Evolutionary conservation across 1,140 invertebrate genomes (phyloP), one percentile per base, ranked within the genome.

Genomic region (Plodia interpunctella): DNA sequence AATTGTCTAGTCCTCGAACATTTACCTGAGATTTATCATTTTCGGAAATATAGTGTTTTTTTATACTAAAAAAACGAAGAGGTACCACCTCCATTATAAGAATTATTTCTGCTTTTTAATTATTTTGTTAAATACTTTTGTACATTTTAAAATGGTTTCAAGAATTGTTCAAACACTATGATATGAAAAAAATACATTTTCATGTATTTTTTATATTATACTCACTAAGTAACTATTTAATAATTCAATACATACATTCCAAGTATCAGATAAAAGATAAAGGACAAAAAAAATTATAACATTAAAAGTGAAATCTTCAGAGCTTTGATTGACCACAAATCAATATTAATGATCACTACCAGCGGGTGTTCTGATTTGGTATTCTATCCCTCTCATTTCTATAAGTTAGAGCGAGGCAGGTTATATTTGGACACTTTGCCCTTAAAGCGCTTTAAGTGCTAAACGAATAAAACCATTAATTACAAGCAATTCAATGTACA

Each of bases 381-480:
- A 18, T n/a, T 21, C 57, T 49, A 49, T 88, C 82, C 63, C 62
- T 68, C 38, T 76, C 71, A n/a, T 59, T 57, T 62, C 15, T 58
- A 60, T 65, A 25, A 30, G 58, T 52, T 44, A 44, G 67, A 85
- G 58, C 57, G 70, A 63, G 74, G 80, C 61, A 51, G 55, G 19
- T 56, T 60, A 74, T 87, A 76, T 89, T 89, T 87, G 82, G 84
- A 89, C 86, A 87, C 86, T 81, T 83, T 82, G 80, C 84, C 87
- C 87, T 87, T 86, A 86, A 81, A 84, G 60, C 83, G 83, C 78
- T 88, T 84, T 88, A 88, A 89, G 87, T 89, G 87, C 87, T 87
- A 87, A 89, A 87, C 83, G 84, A 87, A 89, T 89, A 84, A 87
- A 87, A 88, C 80, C 86, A 88, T 88, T 88, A 88, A 88, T 88